Evolutionary conservation across 2,113 vertebrate species (phyloP).

Genomic region (Cryptomyrus ogoouensis): DNA sequence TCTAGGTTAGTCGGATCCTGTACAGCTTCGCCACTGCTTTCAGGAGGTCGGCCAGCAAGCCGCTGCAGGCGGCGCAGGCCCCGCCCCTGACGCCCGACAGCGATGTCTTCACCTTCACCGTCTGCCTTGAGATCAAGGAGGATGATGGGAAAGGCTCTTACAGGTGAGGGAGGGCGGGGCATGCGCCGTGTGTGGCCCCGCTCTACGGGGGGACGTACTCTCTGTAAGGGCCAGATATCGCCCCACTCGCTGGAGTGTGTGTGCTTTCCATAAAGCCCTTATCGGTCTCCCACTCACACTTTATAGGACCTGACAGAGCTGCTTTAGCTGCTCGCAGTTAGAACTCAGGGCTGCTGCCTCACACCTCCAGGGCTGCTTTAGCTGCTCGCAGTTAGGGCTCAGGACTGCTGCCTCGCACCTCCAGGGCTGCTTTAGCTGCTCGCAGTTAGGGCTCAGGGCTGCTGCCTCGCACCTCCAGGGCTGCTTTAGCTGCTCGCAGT

Average conservation of each 20-base stretch:
- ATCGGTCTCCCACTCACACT: background rate
- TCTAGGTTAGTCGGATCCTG: conserved; percentile 90
- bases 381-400: background rate
- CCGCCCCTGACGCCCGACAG: conserved; percentile 87
- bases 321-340: background rate
- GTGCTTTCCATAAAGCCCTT: background rate
- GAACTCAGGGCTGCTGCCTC: background rate
- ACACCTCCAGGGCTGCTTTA: background rate
- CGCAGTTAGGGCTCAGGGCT: background rate
- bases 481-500: too few species aligned
- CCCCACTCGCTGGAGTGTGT: background rate
- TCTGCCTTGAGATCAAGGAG: conserved; percentile 95
- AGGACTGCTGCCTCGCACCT: background rate
- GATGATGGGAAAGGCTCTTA: conserved; percentile 97
- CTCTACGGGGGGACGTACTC: background rate
- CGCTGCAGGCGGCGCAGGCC: conserved; percentile 65
- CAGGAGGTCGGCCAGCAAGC: conserved; percentile 84
- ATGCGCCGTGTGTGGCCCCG: background rate
- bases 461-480: background rate
- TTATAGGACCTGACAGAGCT: background rate
- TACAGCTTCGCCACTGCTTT: conserved; percentile 98
- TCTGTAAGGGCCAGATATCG: background rate
- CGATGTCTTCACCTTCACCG: conserved; percentile 93
- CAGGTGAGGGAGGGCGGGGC: conserved; percentile 62
- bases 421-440: background rate